Base-by-base conservation (phyloP, 2,113 vertebrate species). In the Melanostigma gelatinosum region DNA sequence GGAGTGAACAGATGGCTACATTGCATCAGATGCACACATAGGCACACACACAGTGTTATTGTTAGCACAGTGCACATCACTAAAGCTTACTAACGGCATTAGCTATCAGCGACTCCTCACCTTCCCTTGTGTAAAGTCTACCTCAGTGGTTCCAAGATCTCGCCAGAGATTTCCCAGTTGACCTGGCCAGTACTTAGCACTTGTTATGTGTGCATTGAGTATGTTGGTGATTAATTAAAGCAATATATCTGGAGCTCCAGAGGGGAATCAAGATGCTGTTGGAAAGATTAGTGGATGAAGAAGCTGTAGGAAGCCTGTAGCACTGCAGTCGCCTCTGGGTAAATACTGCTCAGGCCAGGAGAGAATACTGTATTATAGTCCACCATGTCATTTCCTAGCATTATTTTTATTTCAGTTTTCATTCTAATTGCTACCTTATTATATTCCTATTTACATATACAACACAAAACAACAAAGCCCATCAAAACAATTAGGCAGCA, bases 171-270 rank as follows among this genome's bases (percentile, higher is more conserved):
- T 74, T 85, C 87, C 87, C 1, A 2, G 79, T 27, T 84, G 86
- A 86, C 86, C 87, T 81, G 87, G n/a, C 67, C 69, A 18, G 55
- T 78, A 68, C 79, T 90, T 84, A 86, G 77, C 74, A 72, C 85
- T 87, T 88, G 79, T 88, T 88, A 87, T 84, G 76, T 86, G 85
- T 83, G 75, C 86, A 84, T 70, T 79, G 80, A 82, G 75, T 71
- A 77, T 67, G 67, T 84, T 80, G 50, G 75, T 88, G 88, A 92
- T 88, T 93, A 87, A 93, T 90, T 89, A 92, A 92, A 88, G 73
- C 82, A 75, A 90, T 88, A 63, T 87, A 85, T 77, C 82, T 50
- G 48, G 29, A 71, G 77, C 46, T 57, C 85, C 79, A 71, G 76
- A 57, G 88, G 81, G 79, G 75, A 86, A 86, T 85, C 80, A 85